These are phyloP conservation scores for Poecilia latipinna DNA, from an alignment of 2,113 vertebrate genomes.

Conservation along the genomic window DNA sequence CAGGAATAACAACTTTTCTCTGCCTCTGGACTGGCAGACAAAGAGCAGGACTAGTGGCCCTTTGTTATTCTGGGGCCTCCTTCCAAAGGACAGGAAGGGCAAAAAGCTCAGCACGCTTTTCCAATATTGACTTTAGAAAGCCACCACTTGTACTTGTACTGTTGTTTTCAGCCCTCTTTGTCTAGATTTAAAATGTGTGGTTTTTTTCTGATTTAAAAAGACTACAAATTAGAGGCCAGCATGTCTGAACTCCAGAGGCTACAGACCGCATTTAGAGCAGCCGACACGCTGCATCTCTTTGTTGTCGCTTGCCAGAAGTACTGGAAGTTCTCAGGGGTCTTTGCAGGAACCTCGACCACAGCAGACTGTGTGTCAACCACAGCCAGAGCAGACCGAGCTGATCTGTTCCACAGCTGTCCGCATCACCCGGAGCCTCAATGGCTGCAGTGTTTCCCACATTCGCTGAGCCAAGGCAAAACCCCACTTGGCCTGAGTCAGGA, in stretches of 20 bases:
- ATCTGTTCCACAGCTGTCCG: slow-evolving; percentile 70
- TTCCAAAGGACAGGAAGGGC: slow-evolving; percentile 52
- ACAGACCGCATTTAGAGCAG: not conserved
- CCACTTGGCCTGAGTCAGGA: slow-evolving; percentile 55
- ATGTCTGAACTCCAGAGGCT: not conserved
- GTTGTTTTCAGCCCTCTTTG: slow-evolving; percentile 11
- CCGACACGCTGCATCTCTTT: slow-evolving; percentile 20
- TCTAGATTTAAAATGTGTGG: not conserved
- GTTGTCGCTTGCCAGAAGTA: slow-evolving; percentile 17
- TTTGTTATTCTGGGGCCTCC: slow-evolving; percentile 59
- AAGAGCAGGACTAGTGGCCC: slow-evolving; percentile 32
- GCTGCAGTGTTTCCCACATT: slow-evolving; percentile 59
- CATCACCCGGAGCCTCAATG: slow-evolving; percentile 48
- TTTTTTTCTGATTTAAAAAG: not conserved
- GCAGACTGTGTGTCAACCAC: slow-evolving; percentile 2
- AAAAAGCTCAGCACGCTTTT: slow-evolving; percentile 30
- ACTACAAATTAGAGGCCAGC: not conserved
- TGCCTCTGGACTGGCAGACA: slow-evolving; percentile 47
- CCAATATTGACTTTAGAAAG: slow-evolving; percentile 48
- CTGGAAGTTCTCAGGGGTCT: slow-evolving; percentile 22
- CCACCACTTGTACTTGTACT: not conserved
- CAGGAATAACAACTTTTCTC: slow-evolving; percentile 60
- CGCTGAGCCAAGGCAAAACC: slow-evolving; percentile 62
- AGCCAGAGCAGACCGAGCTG: slow-evolving; percentile 39
- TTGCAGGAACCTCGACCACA: slow-evolving; percentile 23